Evolutionary conservation across 2,113 vertebrate genomes (phyloP).

Genomic region (Leiothrix lutea): DNA sequence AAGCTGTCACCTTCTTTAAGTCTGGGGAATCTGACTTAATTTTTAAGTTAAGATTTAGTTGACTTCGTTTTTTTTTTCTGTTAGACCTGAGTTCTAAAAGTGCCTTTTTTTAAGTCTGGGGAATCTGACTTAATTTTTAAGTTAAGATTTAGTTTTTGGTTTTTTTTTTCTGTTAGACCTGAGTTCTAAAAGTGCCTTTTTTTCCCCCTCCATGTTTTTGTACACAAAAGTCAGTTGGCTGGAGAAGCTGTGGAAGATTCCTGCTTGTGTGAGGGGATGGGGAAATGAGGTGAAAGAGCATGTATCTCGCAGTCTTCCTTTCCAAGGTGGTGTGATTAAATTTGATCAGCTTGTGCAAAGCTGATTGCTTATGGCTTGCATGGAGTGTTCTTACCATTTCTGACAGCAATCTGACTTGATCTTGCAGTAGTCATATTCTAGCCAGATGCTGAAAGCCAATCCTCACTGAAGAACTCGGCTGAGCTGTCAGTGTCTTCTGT

Average conservation of each 20-base stretch:
- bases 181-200: conserved; percentile 29
- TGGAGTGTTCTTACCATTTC: conserved; percentile 42
- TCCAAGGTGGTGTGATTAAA: conserved; percentile 79
- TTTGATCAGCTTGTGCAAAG: conserved; percentile 58
- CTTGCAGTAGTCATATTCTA: background rate
- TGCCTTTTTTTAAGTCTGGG: background rate
- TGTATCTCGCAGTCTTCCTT: conserved; percentile 71
- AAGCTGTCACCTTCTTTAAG: background rate
- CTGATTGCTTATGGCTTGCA: conserved; percentile 64
- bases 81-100: conserved; percentile 40
- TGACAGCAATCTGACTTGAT: background rate
- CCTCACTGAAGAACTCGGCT: background rate
- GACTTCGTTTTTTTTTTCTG: background rate
- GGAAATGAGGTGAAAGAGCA: conserved; percentile 77
- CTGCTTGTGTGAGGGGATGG: conserved; percentile 79
- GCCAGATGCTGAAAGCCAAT: conserved; percentile 37
- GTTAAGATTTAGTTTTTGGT: background rate
- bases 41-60: background rate
- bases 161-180: background rate
- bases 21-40: background rate
- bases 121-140: background rate
- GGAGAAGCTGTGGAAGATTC: conserved; percentile 85
- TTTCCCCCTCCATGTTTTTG: conserved; percentile 1
- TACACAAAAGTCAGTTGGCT: conserved; percentile 78
- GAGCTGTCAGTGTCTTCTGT: background rate